phyloP scores from a whole-genome alignment of 2,888 invertebrate species.

The Peribatodes rhomboidaria region DNA sequence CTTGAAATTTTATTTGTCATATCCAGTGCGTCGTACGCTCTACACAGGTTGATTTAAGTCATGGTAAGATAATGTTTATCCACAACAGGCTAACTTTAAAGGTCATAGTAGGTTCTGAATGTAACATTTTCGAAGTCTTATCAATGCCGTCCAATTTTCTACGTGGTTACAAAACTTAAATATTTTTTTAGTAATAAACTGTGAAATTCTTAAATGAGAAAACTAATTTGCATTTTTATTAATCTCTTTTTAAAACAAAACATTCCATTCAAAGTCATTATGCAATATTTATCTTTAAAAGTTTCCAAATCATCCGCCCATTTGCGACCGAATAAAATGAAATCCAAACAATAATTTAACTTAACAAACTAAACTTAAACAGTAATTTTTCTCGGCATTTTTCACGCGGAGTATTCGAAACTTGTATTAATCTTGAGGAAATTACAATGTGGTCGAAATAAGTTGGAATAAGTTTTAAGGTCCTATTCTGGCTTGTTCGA shows the following conservation, averaged over 20 bases:
- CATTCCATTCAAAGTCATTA: slow-evolving; percentile 7
- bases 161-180: no score
- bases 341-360: slow-evolving; percentile 27
- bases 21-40: no score
- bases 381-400: slow-evolving; percentile 42
- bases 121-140: no score
- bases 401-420: slow-evolving; percentile 45
- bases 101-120: no score
- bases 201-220: no score
- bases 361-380: slow-evolving; percentile 30
- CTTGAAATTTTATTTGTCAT: no score
- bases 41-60: no score
- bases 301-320: slow-evolving; percentile 17
- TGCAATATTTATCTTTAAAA: slow-evolving; percentile 33
- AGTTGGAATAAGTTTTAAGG: slow-evolving; percentile 61
- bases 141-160: no score
- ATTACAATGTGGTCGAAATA: slow-evolving; percentile 60
- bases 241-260: neutral
- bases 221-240: neutral
- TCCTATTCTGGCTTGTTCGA: no score
- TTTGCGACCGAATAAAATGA: slow-evolving; percentile 20
- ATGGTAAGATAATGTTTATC: no score
- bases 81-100: no score
- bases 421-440: slow-evolving; percentile 54
- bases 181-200: no score